A percentile compares a stretch with the other conserved stretches of the same genome.
These are phyloP conservation scores for Limonius californicus DNA, from an alignment of 1,140 invertebrate genomes.

Conservation along the genomic window DNA sequence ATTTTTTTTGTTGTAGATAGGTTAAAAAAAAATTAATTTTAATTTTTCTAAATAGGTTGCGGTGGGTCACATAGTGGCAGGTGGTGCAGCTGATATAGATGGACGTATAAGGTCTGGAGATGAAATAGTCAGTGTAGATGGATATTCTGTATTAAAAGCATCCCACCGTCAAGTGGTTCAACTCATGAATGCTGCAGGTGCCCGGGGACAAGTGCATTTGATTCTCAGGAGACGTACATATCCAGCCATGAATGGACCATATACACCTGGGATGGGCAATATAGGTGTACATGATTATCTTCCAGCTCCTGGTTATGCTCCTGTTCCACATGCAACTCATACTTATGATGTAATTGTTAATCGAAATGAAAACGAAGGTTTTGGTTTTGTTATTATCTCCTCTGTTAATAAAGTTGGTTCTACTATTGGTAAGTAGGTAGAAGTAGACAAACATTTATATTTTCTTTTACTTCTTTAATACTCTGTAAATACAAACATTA, in stretches of 20 bases:
- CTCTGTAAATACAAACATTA: too few species aligned
- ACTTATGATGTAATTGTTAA: conserved; percentile 85
- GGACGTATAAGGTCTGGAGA: conserved; percentile 82
- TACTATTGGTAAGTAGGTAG: conserved; percentile 81
- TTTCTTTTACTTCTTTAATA: too few species aligned
- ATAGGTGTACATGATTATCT: conserved; percentile 28
- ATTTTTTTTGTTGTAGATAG: too few species aligned
- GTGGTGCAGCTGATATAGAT: conserved; percentile 86
- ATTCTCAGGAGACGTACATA: conserved; percentile 61
- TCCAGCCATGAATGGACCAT: conserved; percentile 20
- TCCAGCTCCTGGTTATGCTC: conserved; percentile 41
- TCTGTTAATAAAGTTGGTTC: conserved; percentile 90
- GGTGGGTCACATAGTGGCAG: conserved; percentile 91
- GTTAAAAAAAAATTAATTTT: too few species aligned
- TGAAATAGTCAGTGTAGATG: conserved; percentile 85
- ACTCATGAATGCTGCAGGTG: conserved; percentile 78
- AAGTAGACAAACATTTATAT: neutral
- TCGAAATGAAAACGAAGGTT: conserved; percentile 91
- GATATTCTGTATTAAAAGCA: conserved; percentile 75
- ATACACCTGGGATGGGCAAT: neutral
- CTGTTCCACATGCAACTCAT: conserved; percentile 49
- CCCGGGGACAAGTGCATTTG: conserved; percentile 72
- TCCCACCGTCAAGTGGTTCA: conserved; percentile 89
- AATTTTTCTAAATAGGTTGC: conserved; percentile 62
- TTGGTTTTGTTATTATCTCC: conserved; percentile 98